Evolutionary conservation across 2,888 invertebrate genomes (phyloP).

Genomic region (Crossocerus cetratus): DNA sequence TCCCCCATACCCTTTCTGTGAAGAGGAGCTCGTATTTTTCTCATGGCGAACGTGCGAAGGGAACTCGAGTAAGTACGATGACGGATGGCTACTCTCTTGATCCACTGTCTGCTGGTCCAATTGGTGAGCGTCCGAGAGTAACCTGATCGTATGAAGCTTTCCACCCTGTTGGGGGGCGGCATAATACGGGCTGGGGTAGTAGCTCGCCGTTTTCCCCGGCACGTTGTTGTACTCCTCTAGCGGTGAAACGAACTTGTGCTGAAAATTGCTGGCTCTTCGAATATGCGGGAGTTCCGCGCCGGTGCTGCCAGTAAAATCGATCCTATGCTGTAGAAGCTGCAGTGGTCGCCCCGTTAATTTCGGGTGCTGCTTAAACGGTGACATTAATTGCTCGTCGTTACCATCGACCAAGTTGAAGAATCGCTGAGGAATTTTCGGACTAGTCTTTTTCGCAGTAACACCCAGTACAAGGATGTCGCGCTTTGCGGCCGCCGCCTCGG

Average conservation of each 20-base stretch:
- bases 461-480: slow-evolving; percentile 85
- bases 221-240: slow-evolving; percentile 58
- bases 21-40: no score
- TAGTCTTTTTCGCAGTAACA: slow-evolving; percentile 84
- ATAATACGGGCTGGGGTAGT: slow-evolving; percentile 64
- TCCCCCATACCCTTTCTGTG: not conserved
- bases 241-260: slow-evolving; percentile 46
- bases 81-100: no score
- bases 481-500: slow-evolving; percentile 79
- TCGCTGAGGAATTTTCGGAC: slow-evolving; percentile 77
- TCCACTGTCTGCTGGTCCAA: not conserved
- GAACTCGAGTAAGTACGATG: no score
- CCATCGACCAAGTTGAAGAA: slow-evolving; percentile 78
- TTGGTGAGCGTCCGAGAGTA: slow-evolving; percentile 76
- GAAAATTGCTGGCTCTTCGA: slow-evolving; percentile 73
- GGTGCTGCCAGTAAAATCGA: slow-evolving; percentile 64
- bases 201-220: slow-evolving; percentile 53
- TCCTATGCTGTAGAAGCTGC: slow-evolving; percentile 48
- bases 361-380: slow-evolving; percentile 70
- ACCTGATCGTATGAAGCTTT: slow-evolving; percentile 83
- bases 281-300: slow-evolving; percentile 73
- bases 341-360: slow-evolving; percentile 58
- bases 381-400: slow-evolving; percentile 28
- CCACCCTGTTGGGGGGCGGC: not conserved
- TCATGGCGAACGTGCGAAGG: no score